These are phyloP conservation scores for Sinelater perroti DNA, from an alignment of 2,888 invertebrate species.

Conservation along the genomic window DNA sequence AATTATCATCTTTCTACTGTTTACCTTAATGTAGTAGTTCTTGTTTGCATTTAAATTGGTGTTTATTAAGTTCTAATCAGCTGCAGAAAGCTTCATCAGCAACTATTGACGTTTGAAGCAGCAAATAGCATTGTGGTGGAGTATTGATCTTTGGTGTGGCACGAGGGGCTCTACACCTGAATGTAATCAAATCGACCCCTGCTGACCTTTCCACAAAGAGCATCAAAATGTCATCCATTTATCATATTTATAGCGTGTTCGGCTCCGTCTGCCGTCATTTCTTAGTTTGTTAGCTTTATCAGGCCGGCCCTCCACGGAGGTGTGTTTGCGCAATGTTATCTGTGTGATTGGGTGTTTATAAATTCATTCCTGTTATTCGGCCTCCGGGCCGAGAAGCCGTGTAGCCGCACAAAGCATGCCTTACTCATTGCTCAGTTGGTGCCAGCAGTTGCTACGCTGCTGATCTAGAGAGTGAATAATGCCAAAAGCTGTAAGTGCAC, in stretches of 20 bases:
- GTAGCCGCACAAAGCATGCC: not conserved
- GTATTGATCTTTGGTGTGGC: too few species aligned
- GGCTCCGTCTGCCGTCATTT: not conserved
- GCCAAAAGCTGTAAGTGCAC: conserved; percentile 14
- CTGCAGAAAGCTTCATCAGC: too few species aligned
- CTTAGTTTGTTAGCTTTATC: not conserved
- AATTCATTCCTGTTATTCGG: conserved; percentile 1
- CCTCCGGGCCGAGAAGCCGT: not conserved
- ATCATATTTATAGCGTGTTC: conserved; percentile 9
- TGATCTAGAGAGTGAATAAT: conserved; percentile 3
- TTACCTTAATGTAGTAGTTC: too few species aligned
- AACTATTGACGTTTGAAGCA: too few species aligned
- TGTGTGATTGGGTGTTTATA: conserved; percentile 1
- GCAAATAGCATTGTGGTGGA: too few species aligned
- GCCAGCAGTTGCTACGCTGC: too few species aligned
- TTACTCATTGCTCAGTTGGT: not conserved
- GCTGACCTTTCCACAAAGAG: conserved; percentile 13
- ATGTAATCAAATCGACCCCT: conserved; percentile 3
- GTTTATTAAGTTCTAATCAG: too few species aligned
- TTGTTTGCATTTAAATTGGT: too few species aligned
- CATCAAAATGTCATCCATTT: conserved; percentile 13
- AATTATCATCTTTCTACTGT: too few species aligned
- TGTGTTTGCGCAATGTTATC: conserved; percentile 5
- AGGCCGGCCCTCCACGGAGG: not conserved
- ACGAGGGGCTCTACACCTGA: too few species aligned